phyloP scores from a whole-genome alignment of 2,888 invertebrate species.

The Megastigmus dorsalis region DNA sequence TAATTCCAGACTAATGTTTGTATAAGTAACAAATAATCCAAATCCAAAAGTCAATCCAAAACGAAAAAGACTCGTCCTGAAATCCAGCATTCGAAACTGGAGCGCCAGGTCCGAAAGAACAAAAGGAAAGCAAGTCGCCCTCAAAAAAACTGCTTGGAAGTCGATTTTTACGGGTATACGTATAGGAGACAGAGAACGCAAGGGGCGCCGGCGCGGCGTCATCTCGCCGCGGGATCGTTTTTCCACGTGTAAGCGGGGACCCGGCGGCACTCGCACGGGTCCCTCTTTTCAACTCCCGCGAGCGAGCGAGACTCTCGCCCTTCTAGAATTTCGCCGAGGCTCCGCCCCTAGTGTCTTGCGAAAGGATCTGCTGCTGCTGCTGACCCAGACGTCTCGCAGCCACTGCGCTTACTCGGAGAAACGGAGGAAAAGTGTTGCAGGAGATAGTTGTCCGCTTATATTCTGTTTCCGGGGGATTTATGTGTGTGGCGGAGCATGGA shows the following conservation, averaged over 20 bases:
- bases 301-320: too few species aligned
- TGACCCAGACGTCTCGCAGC: slow-evolving; percentile 22
- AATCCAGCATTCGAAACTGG: slow-evolving; percentile 3
- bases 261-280: slow-evolving; percentile 50
- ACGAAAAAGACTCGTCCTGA: too few species aligned
- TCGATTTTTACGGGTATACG: slow-evolving; percentile 40
- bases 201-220: slow-evolving; percentile 69
- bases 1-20: too few species aligned
- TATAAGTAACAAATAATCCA: too few species aligned
- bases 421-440: slow-evolving; percentile 13
- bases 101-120: not conserved
- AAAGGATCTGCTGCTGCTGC: too few species aligned
- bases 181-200: slow-evolving; percentile 22
- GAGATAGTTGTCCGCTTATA: too few species aligned
- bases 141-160: not conserved
- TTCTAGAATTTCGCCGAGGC: slow-evolving; percentile 28
- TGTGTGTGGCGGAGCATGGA: too few species aligned
- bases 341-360: not conserved
- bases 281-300: slow-evolving; percentile 32
- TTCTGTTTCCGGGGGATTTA: too few species aligned
- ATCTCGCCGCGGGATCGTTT: slow-evolving; percentile 71
- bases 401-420: slow-evolving; percentile 16
- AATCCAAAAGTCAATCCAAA: too few species aligned
- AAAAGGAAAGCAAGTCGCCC: not conserved
- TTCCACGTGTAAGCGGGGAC: too few species aligned